Conservation (phyloP, 2,888 invertebrate species). For the Athalia cordata region DNA sequence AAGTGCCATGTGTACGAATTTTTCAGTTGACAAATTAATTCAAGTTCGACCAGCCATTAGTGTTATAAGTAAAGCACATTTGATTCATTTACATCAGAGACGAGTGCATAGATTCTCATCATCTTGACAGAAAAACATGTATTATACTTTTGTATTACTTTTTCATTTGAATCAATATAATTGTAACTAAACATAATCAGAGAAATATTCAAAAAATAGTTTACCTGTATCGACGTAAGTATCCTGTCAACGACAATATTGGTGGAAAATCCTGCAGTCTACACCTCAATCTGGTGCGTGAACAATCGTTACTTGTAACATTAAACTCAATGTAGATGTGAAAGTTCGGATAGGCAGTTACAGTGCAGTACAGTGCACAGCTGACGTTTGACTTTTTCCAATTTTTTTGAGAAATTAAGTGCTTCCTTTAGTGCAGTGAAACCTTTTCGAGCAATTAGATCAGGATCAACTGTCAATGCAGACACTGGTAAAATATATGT, state of each 20-base stretch:
- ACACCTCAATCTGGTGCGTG: constrained; percentile 12
- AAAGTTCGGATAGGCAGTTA: constrained; percentile 24
- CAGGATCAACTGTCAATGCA: constrained; percentile 24
- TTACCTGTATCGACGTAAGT: not conserved
- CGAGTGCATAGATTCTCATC: too few relatives aligned
- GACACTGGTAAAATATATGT: constrained; percentile 6
- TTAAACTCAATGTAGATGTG: constrained; percentile 20
- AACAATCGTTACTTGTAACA: constrained; percentile 14
- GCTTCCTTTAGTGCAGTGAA: constrained; percentile 18
- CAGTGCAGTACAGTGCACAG: not conserved
- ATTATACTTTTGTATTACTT: not conserved
- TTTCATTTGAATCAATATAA: not conserved
- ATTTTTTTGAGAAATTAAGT: constrained; percentile 16
- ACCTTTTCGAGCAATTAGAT: constrained; percentile 11
- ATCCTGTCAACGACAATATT: constrained; percentile 23
- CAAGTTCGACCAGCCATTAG: not conserved
- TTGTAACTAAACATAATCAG: not conserved
- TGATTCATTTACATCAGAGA: constrained; percentile 6
- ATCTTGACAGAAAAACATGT: constrained; percentile 9
- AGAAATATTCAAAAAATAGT: not conserved
- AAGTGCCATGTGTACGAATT: not conserved
- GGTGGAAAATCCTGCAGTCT: constrained; percentile 26
- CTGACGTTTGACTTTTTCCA: constrained; percentile 21
- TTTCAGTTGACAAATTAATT: not conserved
- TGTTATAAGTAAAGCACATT: constrained; percentile 1